Evolutionary conservation across 2,113 vertebrate genomes (phyloP), one percentile per base, ranked within the genome.

Genomic region (Paratilapia polleni): DNA sequence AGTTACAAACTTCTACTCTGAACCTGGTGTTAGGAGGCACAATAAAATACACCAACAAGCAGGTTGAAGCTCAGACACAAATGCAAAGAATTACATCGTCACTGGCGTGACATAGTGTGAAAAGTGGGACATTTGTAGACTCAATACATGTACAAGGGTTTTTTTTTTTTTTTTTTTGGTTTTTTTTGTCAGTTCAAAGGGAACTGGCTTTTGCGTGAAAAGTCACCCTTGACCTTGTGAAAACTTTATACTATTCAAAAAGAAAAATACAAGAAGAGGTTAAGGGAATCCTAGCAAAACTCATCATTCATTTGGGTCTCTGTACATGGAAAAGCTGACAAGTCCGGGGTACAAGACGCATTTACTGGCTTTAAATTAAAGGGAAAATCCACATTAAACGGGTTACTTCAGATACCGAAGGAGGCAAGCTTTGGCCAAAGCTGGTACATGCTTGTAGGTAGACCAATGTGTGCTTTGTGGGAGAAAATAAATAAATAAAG

Each of bases 31-130:
- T 54, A 52, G 78, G 81, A 87, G 78, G 66, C 76, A 85, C 79
- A 31, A 59, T 77, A 63, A 86, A 80, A 92, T 64, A 86, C 84
- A 87, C 77, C 77, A 63, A 74, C 60, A 68, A 80, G 75, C 61
- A 87, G 52, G 64, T 77, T 60, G 64, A 70, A 78, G 75, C 57
- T 34, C 28, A 78, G 76, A 61, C 28, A 57, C 78, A 76, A 41
- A 64, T 34, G 73, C 76, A 83, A 61, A 66, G 34, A 49, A 49
- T 77, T 74, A 24, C 60, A 60, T 60, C 2, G 34, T 83, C 54
- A 28, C 66, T 49, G 52, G 22, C 2, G 38, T 43, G 41, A 59
- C 26, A 43, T 15, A 61, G 58, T 56, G 62, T 41, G 7, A 58
- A n/a, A 77, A 47, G 68, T 64, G 34, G 26, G 68, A 73, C 57